Conservation (phyloP, 2,888 invertebrate species). For the Andrena trimmerana region DNA sequence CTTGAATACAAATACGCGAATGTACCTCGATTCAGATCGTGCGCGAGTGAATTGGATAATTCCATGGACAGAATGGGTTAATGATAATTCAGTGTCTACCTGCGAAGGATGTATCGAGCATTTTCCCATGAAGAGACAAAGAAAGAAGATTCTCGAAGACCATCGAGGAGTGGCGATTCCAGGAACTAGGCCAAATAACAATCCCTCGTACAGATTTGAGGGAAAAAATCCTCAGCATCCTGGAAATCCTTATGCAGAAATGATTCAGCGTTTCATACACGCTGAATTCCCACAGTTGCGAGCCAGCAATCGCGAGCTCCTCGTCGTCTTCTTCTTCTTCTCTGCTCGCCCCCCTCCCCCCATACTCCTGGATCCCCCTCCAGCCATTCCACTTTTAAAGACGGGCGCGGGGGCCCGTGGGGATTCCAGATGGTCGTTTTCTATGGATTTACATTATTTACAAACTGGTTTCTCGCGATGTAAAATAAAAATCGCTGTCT, state of each 20-base stretch:
- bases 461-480: slow-evolving; percentile 80
- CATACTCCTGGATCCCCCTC: slow-evolving; percentile 23
- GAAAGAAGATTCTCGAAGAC: background rate
- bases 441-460: slow-evolving; percentile 81
- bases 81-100: background rate
- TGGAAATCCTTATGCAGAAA: slow-evolving; percentile 14
- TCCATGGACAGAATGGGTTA: background rate
- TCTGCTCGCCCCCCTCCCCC: background rate
- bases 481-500: slow-evolving; percentile 78
- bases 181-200: background rate
- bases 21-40: background rate
- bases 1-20: background rate
- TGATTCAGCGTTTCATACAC: slow-evolving; percentile 41
- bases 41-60: background rate
- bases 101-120: background rate
- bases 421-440: slow-evolving; percentile 70
- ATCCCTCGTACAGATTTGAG: background rate
- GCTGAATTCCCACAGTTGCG: slow-evolving; percentile 49
- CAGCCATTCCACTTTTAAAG: slow-evolving; percentile 74
- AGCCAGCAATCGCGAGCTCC: slow-evolving; percentile 28
- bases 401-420: slow-evolving; percentile 59
- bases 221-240: slow-evolving; percentile 1
- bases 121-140: background rate
- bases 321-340: slow-evolving; percentile 27
- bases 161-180: too few relatives aligned